phyloP scores from a whole-genome alignment of 2,797 vertebrate genomes.

The Miichthys miiuy region DNA sequence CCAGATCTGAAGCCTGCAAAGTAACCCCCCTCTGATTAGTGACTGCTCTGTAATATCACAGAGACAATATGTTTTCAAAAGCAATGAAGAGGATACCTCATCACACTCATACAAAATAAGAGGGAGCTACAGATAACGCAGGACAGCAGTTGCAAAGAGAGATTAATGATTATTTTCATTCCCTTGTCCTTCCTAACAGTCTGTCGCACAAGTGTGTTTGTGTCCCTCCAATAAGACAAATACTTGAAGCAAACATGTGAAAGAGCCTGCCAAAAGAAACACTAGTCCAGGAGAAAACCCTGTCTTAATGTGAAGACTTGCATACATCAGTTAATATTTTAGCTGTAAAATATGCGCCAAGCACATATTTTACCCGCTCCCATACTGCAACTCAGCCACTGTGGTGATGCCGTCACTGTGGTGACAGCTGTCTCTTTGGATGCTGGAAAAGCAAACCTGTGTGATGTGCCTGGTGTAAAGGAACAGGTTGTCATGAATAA shows the following conservation, averaged over 20 bases:
- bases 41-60: conserved; percentile 49
- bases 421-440: conserved; percentile 72
- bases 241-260: conserved; percentile 24
- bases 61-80: conserved; percentile 55
- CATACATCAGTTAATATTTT: conserved; percentile 48
- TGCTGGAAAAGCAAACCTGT: conserved; percentile 55
- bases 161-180: conserved; percentile 69
- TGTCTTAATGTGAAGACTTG: conserved; percentile 43
- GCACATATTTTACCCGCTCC: conserved; percentile 26
- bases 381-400: conserved; percentile 34
- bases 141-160: conserved; percentile 39
- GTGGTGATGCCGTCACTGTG: conserved; percentile 36
- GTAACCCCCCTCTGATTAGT: conserved; percentile 51
- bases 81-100: conserved; percentile 46
- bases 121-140: conserved; percentile 24
- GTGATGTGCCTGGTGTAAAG: conserved; percentile 63
- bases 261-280: conserved; percentile 33
- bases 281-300: conserved; percentile 19
- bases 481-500: conserved; percentile 69
- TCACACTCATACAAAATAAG: conserved; percentile 48
- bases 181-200: conserved; percentile 59
- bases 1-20: conserved; percentile 50
- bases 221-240: conserved; percentile 66
- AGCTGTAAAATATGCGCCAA: conserved; percentile 27
- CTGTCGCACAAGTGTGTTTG: conserved; percentile 53